These are phyloP conservation scores for Chelon auratus DNA, from an alignment of 2,797 vertebrate genomes.

Conservation along the genomic window DNA sequence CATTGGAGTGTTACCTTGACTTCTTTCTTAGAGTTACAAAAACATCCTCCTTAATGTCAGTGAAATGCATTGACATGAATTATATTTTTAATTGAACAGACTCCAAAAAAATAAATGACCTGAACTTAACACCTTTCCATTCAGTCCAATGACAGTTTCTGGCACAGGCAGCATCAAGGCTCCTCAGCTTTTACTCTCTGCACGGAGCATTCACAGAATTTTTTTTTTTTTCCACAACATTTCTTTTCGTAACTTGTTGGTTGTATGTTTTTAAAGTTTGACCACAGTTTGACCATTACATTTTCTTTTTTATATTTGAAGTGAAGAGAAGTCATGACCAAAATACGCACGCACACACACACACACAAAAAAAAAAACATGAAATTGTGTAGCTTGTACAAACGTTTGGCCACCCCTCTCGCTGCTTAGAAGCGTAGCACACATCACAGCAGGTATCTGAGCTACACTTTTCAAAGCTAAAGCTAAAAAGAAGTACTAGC, in stretches of 20 bases:
- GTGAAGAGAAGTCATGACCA: no score
- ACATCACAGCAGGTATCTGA: no score
- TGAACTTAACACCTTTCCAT: constrained; percentile 1
- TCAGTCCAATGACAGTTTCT: no score
- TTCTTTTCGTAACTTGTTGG: constrained; percentile 18
- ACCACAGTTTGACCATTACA: neutral
- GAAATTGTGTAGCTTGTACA: no score
- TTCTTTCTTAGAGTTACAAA: constrained; percentile 2
- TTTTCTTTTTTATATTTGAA: no score
- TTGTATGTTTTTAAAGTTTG: neutral
- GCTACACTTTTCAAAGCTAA: neutral
- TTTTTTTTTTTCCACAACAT: constrained; percentile 10
- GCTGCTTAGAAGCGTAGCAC: no score
- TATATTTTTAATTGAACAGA: constrained; percentile 43
- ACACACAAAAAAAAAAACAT: no score
- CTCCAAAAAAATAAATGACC: constrained; percentile 8
- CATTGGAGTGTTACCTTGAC: no score
- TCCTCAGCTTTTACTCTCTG: neutral
- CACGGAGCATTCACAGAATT: neutral
- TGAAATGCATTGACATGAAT: constrained; percentile 14
- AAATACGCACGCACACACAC: no score
- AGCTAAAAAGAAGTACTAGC: neutral
- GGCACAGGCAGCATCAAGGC: neutral
- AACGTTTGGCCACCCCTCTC: no score
- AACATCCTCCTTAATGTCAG: neutral